Evolutionary conservation across 2,797 vertebrate species (phyloP).

Genomic region (Cichlasoma orientale): DNA sequence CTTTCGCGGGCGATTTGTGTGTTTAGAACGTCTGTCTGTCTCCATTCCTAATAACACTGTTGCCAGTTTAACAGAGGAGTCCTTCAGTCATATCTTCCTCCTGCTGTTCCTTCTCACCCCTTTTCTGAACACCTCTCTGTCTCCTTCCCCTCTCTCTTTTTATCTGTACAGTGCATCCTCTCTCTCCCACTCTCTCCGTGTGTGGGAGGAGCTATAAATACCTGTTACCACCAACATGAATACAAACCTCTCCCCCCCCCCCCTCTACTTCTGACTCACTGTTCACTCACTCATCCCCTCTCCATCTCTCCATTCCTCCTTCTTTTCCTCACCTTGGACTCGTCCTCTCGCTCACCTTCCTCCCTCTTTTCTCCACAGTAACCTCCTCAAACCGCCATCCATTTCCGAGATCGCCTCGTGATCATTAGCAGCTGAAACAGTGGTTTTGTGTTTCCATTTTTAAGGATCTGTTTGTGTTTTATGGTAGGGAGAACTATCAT

Average conservation of each 20-base stretch:
- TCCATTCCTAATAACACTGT: slow-evolving; percentile 21
- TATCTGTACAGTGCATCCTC: slow-evolving; percentile 1
- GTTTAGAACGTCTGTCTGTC: slow-evolving; percentile 2
- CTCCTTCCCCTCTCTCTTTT: slow-evolving; percentile 42
- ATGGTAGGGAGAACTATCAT: background rate
- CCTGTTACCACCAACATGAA: slow-evolving; percentile 78
- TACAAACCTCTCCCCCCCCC: slow-evolving; percentile 65
- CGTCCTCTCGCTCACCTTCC: slow-evolving; percentile 2
- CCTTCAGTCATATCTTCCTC: slow-evolving; percentile 37
- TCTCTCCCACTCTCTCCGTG: slow-evolving; percentile 33
- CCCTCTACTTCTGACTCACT: slow-evolving; percentile 69
- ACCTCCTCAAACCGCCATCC: background rate
- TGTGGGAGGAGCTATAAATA: slow-evolving; percentile 80
- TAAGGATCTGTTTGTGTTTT: background rate
- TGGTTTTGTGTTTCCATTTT: background rate
- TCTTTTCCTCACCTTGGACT: slow-evolving; percentile 35
- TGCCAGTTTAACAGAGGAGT: slow-evolving; percentile 21
- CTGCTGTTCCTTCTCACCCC: slow-evolving; percentile 44
- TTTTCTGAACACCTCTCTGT: slow-evolving; percentile 27
- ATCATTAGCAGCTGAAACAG: background rate
- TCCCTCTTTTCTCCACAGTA: background rate
- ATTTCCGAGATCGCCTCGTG: background rate
- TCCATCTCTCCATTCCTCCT: slow-evolving; percentile 9
- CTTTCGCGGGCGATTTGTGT: slow-evolving; percentile 4
- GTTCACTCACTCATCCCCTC: slow-evolving; percentile 46